Percentiles rank a stretch among this genome's conserved stretches.
phyloP scores from a whole-genome alignment of 2,797 vertebrate genomes.

The Halcyon smyrnensis region DNA sequence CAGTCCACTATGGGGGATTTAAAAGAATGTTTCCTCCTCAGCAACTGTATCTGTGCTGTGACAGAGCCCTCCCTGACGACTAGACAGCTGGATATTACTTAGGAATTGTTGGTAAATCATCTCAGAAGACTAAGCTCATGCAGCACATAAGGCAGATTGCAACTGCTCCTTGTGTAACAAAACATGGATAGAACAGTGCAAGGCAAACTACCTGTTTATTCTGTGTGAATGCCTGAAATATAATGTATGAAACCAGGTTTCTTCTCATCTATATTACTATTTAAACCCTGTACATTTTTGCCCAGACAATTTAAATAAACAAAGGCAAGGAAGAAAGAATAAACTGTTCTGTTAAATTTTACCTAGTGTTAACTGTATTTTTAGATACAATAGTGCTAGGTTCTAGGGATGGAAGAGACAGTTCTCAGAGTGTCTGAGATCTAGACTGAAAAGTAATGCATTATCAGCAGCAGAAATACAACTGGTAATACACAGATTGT shows the following conservation, averaged over 20 bases:
- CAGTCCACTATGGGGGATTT: not conserved
- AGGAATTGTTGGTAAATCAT: not conserved
- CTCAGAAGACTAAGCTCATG: not conserved
- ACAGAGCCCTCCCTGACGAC: not conserved
- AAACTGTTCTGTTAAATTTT: not conserved
- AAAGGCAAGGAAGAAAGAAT: not conserved
- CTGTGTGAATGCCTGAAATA: not conserved
- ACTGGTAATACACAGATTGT: not conserved
- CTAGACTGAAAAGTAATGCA: not conserved
- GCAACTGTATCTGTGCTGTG: not conserved
- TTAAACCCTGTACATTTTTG: not conserved
- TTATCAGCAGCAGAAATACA: not conserved
- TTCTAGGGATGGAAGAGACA: not conserved
- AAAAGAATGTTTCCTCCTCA: not conserved
- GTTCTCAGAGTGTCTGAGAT: not conserved
- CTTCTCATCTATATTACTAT: not conserved
- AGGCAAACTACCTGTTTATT: not conserved
- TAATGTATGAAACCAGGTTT: not conserved
- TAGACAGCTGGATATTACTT: not conserved
- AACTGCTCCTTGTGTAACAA: not conserved
- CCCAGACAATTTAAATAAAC: not conserved
- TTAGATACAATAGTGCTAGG: not conserved
- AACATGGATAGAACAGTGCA: not conserved
- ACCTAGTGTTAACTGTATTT: not conserved
- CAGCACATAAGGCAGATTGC: not conserved